Evolutionary conservation across 2,888 invertebrate species (phyloP), one percentile per base, ranked within the genome.

Genomic region (Liposcelis brunnea): DNA sequence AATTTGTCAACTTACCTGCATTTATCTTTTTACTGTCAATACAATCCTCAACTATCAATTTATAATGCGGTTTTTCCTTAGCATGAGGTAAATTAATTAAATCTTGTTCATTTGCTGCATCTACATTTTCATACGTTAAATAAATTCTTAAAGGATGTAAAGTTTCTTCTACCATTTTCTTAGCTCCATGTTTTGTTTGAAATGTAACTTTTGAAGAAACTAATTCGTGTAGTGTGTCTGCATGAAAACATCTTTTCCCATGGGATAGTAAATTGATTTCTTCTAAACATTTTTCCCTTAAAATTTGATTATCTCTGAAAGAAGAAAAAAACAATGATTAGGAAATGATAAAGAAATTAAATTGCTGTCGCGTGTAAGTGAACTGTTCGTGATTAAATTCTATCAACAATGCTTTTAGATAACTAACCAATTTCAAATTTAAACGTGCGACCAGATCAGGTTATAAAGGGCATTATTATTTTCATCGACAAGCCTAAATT

Each of bases 101-200:
- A 6, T 26, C 26, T 26, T 26, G 26, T 26, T 26, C 26, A 16
- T 42, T 11, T 10, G 8, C 19, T 10, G 14, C 42, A 54, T 81
- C 79, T 31, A 84, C 71, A 48, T 79, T 81, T 53, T 83, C 78
- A 53, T 80, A 77, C 7, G 80, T 70, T 21, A 81, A 69, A 54
- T 71, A 81, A 42, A 80, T 69, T 35, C 79, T 67, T 34, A 75
- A 72, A 0, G 74, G 66, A 33, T 72, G 69, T 14, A 84, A 57
- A 0, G 76, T 70, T 56, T 78, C 74, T 5, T 42, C 34, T 21
- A 48, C 42, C 19, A 56, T 45, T 49, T 65, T 67, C 14, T 56
- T 58, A 2, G 61, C 56, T 0, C 66, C 68, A 50, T 66, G 66
- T 1, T 62, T 59, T 5, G 56, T 54, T 32, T 53, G 66, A 53